phyloP scores from a whole-genome alignment of 37 sponge, comb jelly and placozoan genomes.

The Tethya wilhelma region DNA sequence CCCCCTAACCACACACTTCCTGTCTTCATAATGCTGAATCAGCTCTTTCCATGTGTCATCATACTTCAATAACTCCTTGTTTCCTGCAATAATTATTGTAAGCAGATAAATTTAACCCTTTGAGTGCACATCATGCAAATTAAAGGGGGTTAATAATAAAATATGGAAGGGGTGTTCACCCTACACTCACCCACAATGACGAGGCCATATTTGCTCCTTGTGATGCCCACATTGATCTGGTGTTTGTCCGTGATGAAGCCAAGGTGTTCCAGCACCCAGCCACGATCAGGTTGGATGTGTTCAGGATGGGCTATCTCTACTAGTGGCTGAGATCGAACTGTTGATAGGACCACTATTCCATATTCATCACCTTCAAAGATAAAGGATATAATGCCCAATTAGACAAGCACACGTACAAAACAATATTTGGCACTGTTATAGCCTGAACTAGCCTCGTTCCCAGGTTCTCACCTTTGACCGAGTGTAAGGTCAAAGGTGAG shows the following conservation, averaged over 20 bases:
- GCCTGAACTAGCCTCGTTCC: not conserved
- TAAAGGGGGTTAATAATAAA: not conserved
- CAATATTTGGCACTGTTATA: not conserved
- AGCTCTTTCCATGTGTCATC: conserved; percentile 31
- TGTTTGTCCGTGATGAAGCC: conserved; percentile 59
- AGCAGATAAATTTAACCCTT: not conserved
- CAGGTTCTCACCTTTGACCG: too few relatives aligned
- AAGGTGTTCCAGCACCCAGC: conserved; percentile 41
- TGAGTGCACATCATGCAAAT: not conserved
- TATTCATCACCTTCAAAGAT: conserved; percentile 42
- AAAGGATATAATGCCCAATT: not conserved
- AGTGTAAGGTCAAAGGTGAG: too few relatives aligned
- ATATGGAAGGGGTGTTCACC: too few relatives aligned
- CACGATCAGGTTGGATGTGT: not conserved
- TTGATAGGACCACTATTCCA: conserved; percentile 57
- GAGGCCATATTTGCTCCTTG: conserved; percentile 57
- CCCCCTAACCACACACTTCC: not conserved
- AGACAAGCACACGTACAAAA: not conserved
- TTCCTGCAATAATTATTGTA: conserved; percentile 13
- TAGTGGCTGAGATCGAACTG: conserved; percentile 31
- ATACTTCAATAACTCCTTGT: conserved; percentile 21
- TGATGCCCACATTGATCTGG: conserved; percentile 65
- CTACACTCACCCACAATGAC: conserved; percentile 52
- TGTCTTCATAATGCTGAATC: conserved; percentile 24
- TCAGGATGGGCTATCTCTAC: not conserved